Conservation (phyloP, 2,888 invertebrate genomes). For the Acholoe squamosa region DNA sequence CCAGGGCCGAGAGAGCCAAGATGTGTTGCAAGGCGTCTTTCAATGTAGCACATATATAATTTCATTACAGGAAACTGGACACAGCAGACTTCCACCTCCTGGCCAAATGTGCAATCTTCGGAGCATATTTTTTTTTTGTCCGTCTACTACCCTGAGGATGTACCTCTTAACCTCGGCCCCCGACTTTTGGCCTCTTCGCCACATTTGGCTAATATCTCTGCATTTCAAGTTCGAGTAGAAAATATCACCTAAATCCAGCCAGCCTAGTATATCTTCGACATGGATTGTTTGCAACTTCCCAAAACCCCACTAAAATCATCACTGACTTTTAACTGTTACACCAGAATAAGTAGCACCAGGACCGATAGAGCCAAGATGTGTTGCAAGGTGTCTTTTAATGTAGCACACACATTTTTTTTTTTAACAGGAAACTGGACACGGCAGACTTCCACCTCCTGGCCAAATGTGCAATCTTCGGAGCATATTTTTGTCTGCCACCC, state of each 20-base stretch:
- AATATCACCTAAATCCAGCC: too few relatives aligned
- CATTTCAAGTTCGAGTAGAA: too few relatives aligned
- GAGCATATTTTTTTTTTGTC: too few relatives aligned
- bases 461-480: neutral
- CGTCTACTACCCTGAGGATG: too few relatives aligned
- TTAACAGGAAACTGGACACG: neutral
- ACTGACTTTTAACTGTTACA: too few relatives aligned
- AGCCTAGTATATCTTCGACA: too few relatives aligned
- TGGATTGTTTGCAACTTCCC: too few relatives aligned
- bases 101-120: neutral
- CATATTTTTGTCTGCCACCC: too few relatives aligned
- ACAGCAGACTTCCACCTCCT: neutral
- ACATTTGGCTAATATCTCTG: too few relatives aligned
- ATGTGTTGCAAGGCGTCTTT: constrained; percentile 28
- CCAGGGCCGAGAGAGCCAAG: neutral
- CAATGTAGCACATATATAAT: neutral
- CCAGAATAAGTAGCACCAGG: constrained; percentile 27
- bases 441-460: neutral
- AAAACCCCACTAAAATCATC: too few relatives aligned
- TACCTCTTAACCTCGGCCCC: too few relatives aligned
- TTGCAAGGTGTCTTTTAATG: neutral
- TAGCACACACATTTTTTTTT: neutral
- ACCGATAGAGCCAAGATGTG: neutral
- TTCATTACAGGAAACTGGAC: neutral
- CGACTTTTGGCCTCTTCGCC: too few relatives aligned